Conservation (phyloP, 2,797 vertebrate genomes). For the Megalops cyprinoides region DNA sequence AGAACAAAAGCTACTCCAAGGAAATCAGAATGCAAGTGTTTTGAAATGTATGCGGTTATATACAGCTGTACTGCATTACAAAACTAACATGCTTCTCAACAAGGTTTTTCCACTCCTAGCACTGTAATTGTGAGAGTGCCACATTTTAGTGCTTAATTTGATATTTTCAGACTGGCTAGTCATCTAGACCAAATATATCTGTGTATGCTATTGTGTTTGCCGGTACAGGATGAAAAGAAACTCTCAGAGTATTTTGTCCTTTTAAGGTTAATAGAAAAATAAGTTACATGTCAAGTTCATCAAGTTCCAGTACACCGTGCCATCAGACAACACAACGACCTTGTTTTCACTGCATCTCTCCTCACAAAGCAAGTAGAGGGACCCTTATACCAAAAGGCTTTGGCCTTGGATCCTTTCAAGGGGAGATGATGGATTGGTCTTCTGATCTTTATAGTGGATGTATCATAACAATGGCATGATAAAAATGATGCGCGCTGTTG, state of each 20-base stretch:
- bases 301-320: background rate
- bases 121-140: too few relatives aligned
- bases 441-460: background rate
- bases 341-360: background rate
- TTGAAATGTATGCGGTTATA: too few relatives aligned
- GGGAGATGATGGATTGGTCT: background rate
- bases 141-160: too few relatives aligned
- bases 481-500: background rate
- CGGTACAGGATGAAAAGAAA: too few relatives aligned
- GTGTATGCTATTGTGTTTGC: too few relatives aligned
- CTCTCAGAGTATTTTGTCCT: background rate
- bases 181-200: too few relatives aligned
- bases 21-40: too few relatives aligned
- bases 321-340: background rate
- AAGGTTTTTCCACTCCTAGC: too few relatives aligned
- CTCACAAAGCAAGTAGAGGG: background rate
- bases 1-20: too few relatives aligned
- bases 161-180: too few relatives aligned
- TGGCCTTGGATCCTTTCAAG: background rate
- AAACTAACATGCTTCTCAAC: too few relatives aligned
- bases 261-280: conserved; percentile 22
- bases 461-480: background rate
- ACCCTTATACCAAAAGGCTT: background rate
- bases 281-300: conserved; percentile 15
- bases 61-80: too few relatives aligned